Evolutionary conservation across 2,113 vertebrate genomes (phyloP).

Genomic region (Oxygymnocypris stewartii): DNA sequence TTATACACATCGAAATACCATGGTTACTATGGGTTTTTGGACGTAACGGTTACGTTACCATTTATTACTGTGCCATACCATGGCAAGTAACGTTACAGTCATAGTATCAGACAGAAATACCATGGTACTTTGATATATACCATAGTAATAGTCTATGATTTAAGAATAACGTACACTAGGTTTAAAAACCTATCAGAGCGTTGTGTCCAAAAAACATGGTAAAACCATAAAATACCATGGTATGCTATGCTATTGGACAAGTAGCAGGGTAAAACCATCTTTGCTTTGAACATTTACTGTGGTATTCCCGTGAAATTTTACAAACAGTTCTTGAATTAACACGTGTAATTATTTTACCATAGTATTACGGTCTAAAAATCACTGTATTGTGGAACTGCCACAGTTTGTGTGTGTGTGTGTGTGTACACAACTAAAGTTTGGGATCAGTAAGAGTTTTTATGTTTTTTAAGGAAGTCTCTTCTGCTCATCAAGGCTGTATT

Average conservation of each 20-base stretch:
- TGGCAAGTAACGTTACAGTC: not conserved
- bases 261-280: not conserved
- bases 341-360: no score
- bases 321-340: no score
- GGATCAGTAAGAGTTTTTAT: no score
- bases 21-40: not conserved
- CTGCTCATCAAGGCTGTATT: no score
- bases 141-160: not conserved
- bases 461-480: no score
- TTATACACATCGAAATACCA: not conserved
- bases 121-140: not conserved
- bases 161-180: not conserved
- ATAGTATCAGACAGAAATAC: not conserved
- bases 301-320: not conserved
- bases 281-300: not conserved
- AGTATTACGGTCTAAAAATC: no score
- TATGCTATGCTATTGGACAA: not conserved
- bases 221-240: not conserved
- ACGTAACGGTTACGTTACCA: not conserved
- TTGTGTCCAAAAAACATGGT: not conserved
- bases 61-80: not conserved
- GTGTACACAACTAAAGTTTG: no score
- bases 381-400: no score
- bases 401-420: no score
- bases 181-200: not conserved